Evolutionary conservation across 53 echinoderm and acorn worm genomes (phyloP).

Genomic region (Pentamera pediparva): DNA sequence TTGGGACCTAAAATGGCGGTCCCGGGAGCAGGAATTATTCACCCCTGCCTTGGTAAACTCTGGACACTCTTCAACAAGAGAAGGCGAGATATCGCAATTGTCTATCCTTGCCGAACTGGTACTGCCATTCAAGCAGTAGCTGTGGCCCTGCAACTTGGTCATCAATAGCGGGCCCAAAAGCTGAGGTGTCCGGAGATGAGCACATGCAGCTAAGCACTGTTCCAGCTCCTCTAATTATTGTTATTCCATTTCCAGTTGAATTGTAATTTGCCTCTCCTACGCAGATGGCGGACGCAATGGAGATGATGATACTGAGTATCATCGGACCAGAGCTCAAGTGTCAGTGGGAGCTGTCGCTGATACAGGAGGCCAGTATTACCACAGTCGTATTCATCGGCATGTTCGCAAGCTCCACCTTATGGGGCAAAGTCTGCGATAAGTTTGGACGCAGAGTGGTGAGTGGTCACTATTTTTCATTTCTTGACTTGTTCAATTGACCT

Average conservation of each 20-base stretch:
- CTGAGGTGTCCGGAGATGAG: too few species aligned
- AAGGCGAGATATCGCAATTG: too few species aligned
- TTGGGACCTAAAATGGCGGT: too few species aligned
- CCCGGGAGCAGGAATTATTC: too few species aligned
- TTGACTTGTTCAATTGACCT: not conserved
- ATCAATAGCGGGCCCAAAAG: too few species aligned
- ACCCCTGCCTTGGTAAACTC: too few species aligned
- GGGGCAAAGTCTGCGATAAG: constrained; percentile 90
- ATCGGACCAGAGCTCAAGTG: constrained; percentile 77
- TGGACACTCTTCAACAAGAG: too few species aligned
- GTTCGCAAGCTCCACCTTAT: constrained; percentile 74
- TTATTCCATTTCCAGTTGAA: not conserved
- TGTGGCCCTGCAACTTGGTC: too few species aligned
- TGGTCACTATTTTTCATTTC: not conserved
- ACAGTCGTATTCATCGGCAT: constrained; percentile 90
- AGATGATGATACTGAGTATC: constrained; percentile 94
- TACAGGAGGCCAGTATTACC: constrained; percentile 90
- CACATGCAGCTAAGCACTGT: too few species aligned
- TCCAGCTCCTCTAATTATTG: too few species aligned
- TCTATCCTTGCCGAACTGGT: too few species aligned
- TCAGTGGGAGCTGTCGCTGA: constrained; percentile 60
- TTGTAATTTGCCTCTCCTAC: not conserved
- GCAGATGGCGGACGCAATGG: constrained; percentile 88
- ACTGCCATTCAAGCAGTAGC: too few species aligned
- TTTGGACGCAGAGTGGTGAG: constrained; percentile 79